A percentile compares a stretch with the other conserved stretches of the same genome.
phyloP scores from a whole-genome alignment of 1,140 invertebrate genomes.

The Drosophila melanica region DNA sequence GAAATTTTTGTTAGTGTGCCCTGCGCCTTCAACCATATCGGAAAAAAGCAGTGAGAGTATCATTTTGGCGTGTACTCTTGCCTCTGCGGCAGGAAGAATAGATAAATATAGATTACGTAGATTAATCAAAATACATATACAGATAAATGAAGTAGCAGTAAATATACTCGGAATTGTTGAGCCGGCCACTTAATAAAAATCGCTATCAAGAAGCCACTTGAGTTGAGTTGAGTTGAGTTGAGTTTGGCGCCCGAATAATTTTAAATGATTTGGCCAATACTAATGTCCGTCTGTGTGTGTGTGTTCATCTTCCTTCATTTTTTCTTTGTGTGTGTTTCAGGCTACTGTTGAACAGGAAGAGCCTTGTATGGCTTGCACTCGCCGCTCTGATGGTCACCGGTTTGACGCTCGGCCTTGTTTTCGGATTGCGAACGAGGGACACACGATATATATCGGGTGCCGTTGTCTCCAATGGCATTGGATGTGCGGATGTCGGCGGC shows the following conservation, averaged over 20 bases:
- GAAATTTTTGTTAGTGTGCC: too few species aligned
- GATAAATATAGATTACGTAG: too few species aligned
- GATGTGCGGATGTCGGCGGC: slow-evolving; percentile 72
- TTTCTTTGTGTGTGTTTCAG: slow-evolving; percentile 20
- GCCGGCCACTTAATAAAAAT: slow-evolving; percentile 23
- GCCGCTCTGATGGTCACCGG: slow-evolving; percentile 61
- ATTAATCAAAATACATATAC: not conserved
- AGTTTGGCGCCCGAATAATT: not conserved
- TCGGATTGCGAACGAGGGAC: slow-evolving; percentile 60
- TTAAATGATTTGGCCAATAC: not conserved
- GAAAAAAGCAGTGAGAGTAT: too few species aligned
- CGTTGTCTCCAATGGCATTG: slow-evolving; percentile 78
- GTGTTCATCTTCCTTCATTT: not conserved
- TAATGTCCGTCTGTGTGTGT: not conserved
- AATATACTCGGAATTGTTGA: slow-evolving; percentile 1
- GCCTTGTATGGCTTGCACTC: slow-evolving; percentile 65
- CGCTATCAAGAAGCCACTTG: slow-evolving; percentile 32
- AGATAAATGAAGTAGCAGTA: too few species aligned
- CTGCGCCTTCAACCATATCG: too few species aligned
- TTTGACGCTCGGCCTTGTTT: slow-evolving; percentile 68
- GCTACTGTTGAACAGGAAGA: slow-evolving; percentile 63
- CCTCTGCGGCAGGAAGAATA: too few species aligned
- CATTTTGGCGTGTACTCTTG: too few species aligned
- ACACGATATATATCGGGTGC: slow-evolving; percentile 51
- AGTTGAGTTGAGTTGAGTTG: slow-evolving; percentile 16